Evolutionary conservation across 2,888 invertebrate species (phyloP), one percentile per base, ranked within the genome.

Genomic region (Micoletzkya japonica): DNA sequence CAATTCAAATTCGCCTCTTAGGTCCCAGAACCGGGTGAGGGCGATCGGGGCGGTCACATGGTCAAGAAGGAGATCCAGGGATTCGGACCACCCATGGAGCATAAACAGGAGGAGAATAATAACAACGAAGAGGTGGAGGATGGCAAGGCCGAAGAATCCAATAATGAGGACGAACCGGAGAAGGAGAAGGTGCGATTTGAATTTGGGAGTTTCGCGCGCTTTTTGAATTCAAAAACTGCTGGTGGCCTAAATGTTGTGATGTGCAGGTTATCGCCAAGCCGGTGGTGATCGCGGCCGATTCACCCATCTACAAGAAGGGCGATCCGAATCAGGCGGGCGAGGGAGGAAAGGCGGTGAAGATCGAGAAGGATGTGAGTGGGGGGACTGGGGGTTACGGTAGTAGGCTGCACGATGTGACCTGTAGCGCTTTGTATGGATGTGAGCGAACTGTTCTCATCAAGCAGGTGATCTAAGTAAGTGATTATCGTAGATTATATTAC

Each of bases 241-340:
- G n/a, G 32, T 4, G n/a, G 28, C 28, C 26, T 58, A n/a, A 2
- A 56, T 56, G 17, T 30, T 2, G n/a, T 39, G 26, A 37, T 39
- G 17, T 32, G 26, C 52, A 52, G 17, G 66, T 66, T 17, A 20
- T 85, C 66, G 80, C 81, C 4, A 81, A 81, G 63, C 85, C 85
- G 0, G 76, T 76, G 26, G 78, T 80, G 30, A 72, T 75, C 58
- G 75, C 78, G n/a, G 72, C 78, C 24, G 78, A 82, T 67, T 79
- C 78, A 52, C 84, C 85, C 44, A 86, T 85, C 50, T 85, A 85
- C 72, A 82, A 82, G 66, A 76, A 75, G 34, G 83, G 81, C 14
- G 85, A 85, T 59, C 20, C 78, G 6, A 73, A 58, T 4, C 83
- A 84, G 72, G 82, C 78, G 1, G 85, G 85, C 52, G 85, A 85